These are phyloP conservation scores for Oenanthe oenanthe DNA, from an alignment of 2,113 vertebrate genomes.

Conservation along the genomic window DNA sequence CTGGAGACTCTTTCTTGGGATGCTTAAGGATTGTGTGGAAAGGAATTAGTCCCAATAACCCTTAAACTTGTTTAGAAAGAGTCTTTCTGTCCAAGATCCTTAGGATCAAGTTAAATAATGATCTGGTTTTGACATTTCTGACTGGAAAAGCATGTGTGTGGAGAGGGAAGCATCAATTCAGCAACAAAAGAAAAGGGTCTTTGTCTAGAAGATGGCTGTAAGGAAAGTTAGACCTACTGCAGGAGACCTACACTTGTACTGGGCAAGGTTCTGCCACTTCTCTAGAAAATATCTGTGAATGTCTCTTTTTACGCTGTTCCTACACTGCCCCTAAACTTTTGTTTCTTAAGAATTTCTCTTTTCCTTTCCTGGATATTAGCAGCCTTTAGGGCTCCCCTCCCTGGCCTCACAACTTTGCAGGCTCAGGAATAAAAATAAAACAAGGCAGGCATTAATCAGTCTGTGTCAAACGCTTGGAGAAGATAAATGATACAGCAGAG, in stretches of 20 bases:
- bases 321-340: background rate
- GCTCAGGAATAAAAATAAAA: conserved; percentile 53
- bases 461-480: conserved; percentile 33
- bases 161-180: conserved; percentile 19
- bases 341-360: background rate
- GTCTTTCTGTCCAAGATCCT: conserved; percentile 31
- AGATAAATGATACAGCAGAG: conserved; percentile 42
- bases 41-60: conserved; percentile 51
- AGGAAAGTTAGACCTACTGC: background rate
- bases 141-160: background rate
- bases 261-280: background rate
- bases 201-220: conserved; percentile 1
- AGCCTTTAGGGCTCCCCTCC: background rate
- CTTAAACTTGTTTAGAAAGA: conserved; percentile 52
- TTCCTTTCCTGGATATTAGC: background rate
- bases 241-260: background rate
- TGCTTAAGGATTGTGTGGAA: conserved; percentile 55
- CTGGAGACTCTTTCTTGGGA: conserved; percentile 71
- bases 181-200: conserved; percentile 30
- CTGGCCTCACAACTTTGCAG: background rate
- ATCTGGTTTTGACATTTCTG: conserved; percentile 25
- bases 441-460: conserved; percentile 48
- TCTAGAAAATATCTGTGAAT: background rate
- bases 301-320: background rate
- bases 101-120: conserved; percentile 28